These are phyloP conservation scores for Hetaerina americana DNA, from an alignment of 1,140 invertebrate species.

Conservation along the genomic window DNA sequence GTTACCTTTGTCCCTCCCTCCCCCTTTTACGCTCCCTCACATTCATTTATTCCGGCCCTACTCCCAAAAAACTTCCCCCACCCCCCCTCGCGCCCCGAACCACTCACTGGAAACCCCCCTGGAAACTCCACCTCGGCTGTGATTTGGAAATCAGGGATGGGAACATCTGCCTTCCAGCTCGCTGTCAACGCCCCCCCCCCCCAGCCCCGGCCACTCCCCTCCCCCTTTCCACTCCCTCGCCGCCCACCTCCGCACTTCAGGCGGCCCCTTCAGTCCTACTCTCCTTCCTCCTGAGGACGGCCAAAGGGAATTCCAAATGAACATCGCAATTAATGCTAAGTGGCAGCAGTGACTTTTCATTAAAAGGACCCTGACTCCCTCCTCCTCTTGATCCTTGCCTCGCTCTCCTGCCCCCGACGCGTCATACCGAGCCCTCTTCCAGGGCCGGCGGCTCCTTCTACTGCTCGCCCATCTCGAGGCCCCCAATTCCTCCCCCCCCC, in stretches of 20 bases:
- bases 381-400: too few relatives aligned
- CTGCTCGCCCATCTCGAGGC: not conserved
- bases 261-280: not conserved
- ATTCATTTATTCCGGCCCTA: not conserved
- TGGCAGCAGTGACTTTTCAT: conserved; percentile 14
- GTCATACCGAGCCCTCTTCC: too few relatives aligned
- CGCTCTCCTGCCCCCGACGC: too few relatives aligned
- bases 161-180: not conserved
- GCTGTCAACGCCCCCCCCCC: not conserved
- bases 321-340: conserved; percentile 17
- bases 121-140: not conserved
- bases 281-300: not conserved
- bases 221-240: not conserved
- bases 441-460: not conserved
- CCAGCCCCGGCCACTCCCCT: not conserved
- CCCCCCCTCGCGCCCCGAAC: too few relatives aligned
- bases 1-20: not conserved
- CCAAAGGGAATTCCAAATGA: conserved; percentile 15
- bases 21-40: not conserved
- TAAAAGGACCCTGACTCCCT: too few relatives aligned
- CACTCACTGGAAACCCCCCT: too few relatives aligned
- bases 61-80: too few relatives aligned
- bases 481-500: conserved; percentile 23
- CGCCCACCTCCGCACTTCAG: not conserved
- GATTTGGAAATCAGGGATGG: not conserved